Conservation (phyloP, 2,888 invertebrate genomes). For the Melanargia galathea region DNA sequence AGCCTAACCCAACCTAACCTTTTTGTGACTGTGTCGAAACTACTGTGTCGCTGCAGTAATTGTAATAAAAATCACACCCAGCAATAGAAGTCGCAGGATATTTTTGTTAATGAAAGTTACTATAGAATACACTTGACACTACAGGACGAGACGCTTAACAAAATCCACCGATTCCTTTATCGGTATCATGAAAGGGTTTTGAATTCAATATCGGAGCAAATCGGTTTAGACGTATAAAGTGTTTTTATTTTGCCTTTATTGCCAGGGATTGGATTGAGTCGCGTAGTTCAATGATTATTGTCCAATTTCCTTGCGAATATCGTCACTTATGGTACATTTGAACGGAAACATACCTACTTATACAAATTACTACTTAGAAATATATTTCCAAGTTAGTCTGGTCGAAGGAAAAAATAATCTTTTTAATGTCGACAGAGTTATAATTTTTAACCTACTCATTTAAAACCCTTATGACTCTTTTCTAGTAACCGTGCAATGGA, state of each 20-base stretch:
- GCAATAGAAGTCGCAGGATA: too few relatives aligned
- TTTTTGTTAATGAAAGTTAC: not conserved
- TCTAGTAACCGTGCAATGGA: not conserved
- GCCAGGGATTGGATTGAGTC: conserved; percentile 51
- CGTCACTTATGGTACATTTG: conserved; percentile 28
- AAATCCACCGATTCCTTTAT: conserved; percentile 50
- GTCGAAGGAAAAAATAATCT: too few relatives aligned
- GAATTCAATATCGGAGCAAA: conserved; percentile 58
- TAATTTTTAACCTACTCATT: too few relatives aligned
- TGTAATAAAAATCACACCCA: too few relatives aligned
- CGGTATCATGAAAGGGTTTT: conserved; percentile 53
- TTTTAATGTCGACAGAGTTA: too few relatives aligned
- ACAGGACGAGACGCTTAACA: conserved; percentile 40
- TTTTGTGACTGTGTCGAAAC: too few relatives aligned
- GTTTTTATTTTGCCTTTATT: conserved; percentile 61
- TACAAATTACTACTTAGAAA: conserved; percentile 13
- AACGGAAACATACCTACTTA: conserved; percentile 29
- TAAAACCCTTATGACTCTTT: not conserved
- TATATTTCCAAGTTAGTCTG: too few relatives aligned
- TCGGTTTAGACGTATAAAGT: conserved; percentile 52
- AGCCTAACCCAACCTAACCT: too few relatives aligned
- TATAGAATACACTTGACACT: not conserved
- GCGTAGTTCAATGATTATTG: conserved; percentile 51
- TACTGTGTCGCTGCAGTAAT: too few relatives aligned
- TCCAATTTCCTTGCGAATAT: conserved; percentile 52